Evolutionary conservation across 2,113 vertebrate genomes (phyloP).

Genomic region (mouse (Mus musculus)): DNA sequence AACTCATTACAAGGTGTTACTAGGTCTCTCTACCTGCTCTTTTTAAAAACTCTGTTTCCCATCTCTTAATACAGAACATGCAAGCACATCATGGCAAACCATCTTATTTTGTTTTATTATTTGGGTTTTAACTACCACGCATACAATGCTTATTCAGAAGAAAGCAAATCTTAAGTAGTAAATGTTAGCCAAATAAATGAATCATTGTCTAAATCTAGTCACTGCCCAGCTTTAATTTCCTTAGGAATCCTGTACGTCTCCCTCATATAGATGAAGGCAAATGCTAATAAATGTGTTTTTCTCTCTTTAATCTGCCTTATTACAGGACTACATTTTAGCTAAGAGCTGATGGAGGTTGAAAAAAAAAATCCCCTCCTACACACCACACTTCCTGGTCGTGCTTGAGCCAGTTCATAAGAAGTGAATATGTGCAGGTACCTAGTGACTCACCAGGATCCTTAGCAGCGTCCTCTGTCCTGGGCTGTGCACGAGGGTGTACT

Average conservation of each 20-base stretch:
- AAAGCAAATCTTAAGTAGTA: not conserved
- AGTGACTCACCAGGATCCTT: constrained; percentile 82
- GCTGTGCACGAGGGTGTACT: constrained; percentile 90
- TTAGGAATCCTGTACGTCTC: not conserved
- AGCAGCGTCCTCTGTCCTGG: constrained; percentile 60
- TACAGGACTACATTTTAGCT: not conserved
- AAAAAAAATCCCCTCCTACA: not conserved
- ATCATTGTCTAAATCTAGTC: not conserved
- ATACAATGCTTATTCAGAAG: not conserved
- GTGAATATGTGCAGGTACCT: not conserved
- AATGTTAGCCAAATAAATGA: not conserved
- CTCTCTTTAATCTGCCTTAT: not conserved
- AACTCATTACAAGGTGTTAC: not conserved
- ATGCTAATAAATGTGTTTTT: not conserved
- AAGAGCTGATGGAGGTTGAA: not conserved
- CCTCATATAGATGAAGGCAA: not conserved
- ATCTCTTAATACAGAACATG: not conserved
- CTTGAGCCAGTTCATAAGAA: not conserved
- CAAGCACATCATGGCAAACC: not conserved
- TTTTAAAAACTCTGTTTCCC: not conserved
- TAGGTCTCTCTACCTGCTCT: not conserved
- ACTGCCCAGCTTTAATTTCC: not conserved
- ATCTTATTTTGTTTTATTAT: not conserved
- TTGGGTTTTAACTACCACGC: not conserved
- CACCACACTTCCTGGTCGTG: not conserved